Evolutionary conservation across 2,113 vertebrate species (phyloP), one percentile per base, ranked within the genome.

Genomic region (Balaenoptera acutorostrata): DNA sequence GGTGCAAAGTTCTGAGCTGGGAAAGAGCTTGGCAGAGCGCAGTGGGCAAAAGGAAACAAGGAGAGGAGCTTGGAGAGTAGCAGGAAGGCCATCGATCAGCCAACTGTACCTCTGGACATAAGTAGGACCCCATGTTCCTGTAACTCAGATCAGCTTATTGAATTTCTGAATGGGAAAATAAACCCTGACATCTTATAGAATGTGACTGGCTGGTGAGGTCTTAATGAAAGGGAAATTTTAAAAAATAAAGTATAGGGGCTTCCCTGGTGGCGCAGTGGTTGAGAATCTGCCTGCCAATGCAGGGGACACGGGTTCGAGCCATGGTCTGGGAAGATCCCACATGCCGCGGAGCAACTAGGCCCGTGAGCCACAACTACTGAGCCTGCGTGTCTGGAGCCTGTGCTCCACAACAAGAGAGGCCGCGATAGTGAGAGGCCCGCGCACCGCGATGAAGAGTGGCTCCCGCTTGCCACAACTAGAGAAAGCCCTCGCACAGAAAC

Each of bases 51-150:
- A 49, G n/a, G 41, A 69, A 52, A 39, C 5, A 0, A 52, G 15
- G 7, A 14, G 29, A 72, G 61, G 13, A 49, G 36, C 36, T 23
- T 4, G 0, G 12, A 41, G 17, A 23, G 17, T 88, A 59, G 33
- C n/a, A 55, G 12, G 39, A 39, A 66, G 63, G 21, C 17, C 5
- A 8, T 29, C 10, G 2, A 1, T 2, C 8, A 33, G 4, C 13
- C 46, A 49, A 15, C 5, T 25, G 1, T 23, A 14, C 9, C 8
- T 3, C 8, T 13, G 8, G 7, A 20, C 2, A 4, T 5, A 17
- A 61, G 6, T 5, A 85, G 11, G n/a, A 4, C 33, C 41, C 1
- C 8, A 0, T 7, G 59, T 12, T 68, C 49, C 31, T 59, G 7
- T 33, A 33, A 20, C 6, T 49, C 59, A 68, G n/a, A 25, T n/a